phyloP scores from a whole-genome alignment of 2,113 vertebrate species.

The Nothocercus julius region DNA sequence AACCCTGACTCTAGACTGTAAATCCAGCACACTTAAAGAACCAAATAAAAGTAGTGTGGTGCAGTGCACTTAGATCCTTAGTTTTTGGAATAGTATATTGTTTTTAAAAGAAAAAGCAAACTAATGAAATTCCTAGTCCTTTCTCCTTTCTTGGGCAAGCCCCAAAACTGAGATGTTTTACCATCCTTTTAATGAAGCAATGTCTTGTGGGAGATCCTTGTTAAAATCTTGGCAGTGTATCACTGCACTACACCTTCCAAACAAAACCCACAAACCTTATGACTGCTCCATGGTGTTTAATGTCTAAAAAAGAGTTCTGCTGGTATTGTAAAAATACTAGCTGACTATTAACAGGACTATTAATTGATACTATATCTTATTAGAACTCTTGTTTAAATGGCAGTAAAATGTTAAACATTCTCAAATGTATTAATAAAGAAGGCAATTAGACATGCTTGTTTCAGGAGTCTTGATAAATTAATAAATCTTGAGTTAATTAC shows the following conservation, averaged over 20 bases:
- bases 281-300: not conserved
- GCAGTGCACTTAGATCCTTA: not conserved
- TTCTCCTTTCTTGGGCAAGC: not conserved
- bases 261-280: conserved; percentile 16
- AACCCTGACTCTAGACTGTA: not conserved
- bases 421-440: conserved; percentile 64
- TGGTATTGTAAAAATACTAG: conserved; percentile 56
- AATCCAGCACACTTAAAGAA: not conserved
- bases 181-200: conserved; percentile 13
- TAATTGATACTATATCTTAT: conserved; percentile 71
- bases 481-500: conserved; percentile 68
- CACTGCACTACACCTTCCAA: conserved; percentile 1
- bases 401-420: conserved; percentile 70
- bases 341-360: conserved; percentile 67
- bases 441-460: conserved; percentile 65
- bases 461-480: conserved; percentile 61
- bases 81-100: not conserved
- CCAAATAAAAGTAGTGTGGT: not conserved
- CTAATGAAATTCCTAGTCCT: not conserved
- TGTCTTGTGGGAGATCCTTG: not conserved
- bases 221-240: conserved; percentile 23
- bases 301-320: conserved; percentile 15
- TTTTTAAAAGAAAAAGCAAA: conserved; percentile 21
- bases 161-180: not conserved
- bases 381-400: conserved; percentile 68